phyloP scores from a whole-genome alignment of 2,888 invertebrate species.

The Dendrolimus houi region DNA sequence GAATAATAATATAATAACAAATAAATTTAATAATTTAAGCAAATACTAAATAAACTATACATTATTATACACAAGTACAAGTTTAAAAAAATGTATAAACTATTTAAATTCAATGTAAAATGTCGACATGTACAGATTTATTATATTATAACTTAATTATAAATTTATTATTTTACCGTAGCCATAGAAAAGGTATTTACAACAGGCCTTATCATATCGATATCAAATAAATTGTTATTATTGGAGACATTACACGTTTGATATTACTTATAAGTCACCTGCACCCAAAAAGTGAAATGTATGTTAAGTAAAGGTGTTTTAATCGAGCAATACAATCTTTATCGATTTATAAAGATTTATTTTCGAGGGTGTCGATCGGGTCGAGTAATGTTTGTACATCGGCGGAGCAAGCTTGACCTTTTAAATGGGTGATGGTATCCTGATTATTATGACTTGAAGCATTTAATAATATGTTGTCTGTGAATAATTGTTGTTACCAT shows the following conservation, averaged over 20 bases:
- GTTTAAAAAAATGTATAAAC: too few species aligned
- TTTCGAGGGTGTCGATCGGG: not conserved
- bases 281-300: not conserved
- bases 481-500: too few species aligned
- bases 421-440: not conserved
- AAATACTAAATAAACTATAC: too few species aligned
- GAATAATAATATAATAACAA: too few species aligned
- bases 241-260: slow-evolving; percentile 3
- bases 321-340: not conserved
- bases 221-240: slow-evolving; percentile 9
- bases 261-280: not conserved
- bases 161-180: slow-evolving; percentile 25
- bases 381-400: not conserved
- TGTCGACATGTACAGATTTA: too few species aligned
- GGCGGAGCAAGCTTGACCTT: not conserved
- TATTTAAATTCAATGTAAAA: too few species aligned
- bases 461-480: not conserved
- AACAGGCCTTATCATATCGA: not conserved
- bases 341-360: not conserved
- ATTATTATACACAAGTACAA: too few species aligned
- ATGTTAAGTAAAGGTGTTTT: not conserved
- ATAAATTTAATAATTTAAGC: too few species aligned
- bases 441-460: not conserved
- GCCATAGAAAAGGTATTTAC: slow-evolving; percentile 10
- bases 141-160: slow-evolving; percentile 24